Evolutionary conservation across 1,140 invertebrate species (phyloP), one percentile per base, ranked within the genome.

Genomic region (Helicoverpa zea): DNA sequence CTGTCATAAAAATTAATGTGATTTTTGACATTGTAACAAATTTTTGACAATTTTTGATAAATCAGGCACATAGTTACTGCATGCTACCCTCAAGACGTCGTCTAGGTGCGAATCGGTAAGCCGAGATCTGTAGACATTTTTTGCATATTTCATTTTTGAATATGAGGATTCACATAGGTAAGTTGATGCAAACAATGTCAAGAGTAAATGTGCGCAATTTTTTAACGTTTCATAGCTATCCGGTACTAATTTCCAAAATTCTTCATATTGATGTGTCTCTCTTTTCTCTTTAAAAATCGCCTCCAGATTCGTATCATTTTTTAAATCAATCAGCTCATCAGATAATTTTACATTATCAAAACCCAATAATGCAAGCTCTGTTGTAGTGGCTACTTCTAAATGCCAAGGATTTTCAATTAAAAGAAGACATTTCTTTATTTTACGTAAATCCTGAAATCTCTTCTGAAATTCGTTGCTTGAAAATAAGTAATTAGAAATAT

Each of bases 331-430:
- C 1, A 58, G 3, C n/a, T 58, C 54, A 58, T 58, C n/a, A 12
- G n/a, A 2, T 9, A 58, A 58, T 9, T 58, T 3, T 58, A 14
- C n/a, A 4, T 58, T 16, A 58, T 35, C 3, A 58, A 16, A 58
- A 58, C n/a, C n/a, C n/a, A 58, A 16, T 14, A 12, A 14, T 2
- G 54, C 54, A 16, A 58, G 3, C 12, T 58, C 12, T 14, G 12
- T 58, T 16, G 3, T 14, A 14, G n/a, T 58, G 3, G 14, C n/a
- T n/a, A 14, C n/a, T 58, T 58, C n/a, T 4, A 58, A 58, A n/a
- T 58, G 54, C 54, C 54, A 58, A 18, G 54, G 54, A 58, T 58
- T 58, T 58, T 58, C 54, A 4, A 58, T n/a, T 16, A 58, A 14
- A 4, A 58, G 3, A 58, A 58, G n/a, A n/a, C 54, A 58, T 12